Evolutionary conservation across 1,140 invertebrate species (phyloP).

Genomic region (Oedothorax gibbosus): DNA sequence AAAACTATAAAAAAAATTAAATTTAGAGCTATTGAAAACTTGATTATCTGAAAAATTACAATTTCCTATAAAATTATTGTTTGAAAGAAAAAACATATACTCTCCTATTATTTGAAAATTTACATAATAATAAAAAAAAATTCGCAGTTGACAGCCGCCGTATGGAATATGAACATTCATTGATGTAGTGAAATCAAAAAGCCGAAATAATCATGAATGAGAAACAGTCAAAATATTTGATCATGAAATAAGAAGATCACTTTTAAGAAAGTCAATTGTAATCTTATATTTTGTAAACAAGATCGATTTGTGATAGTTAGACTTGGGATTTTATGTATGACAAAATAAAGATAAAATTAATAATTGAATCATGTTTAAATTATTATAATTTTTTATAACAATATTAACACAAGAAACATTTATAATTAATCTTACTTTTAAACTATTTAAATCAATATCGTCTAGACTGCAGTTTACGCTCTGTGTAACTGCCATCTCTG

Average conservation of each 20-base stretch:
- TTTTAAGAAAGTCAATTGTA: not conserved
- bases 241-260: no score
- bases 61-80: no score
- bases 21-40: no score
- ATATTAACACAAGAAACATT: not conserved
- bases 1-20: no score
- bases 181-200: no score
- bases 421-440: conserved; percentile 80
- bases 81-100: no score
- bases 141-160: no score
- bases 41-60: no score
- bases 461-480: conserved; percentile 96
- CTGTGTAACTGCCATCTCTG: conserved; percentile 63
- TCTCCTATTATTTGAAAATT: no score
- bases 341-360: not conserved
- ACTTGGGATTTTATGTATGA: not conserved
- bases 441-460: conserved; percentile 96
- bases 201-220: no score
- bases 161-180: no score
- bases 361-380: not conserved
- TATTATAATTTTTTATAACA: not conserved
- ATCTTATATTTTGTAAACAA: not conserved
- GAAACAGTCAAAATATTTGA: not conserved
- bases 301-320: not conserved
- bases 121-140: no score